phyloP scores from a whole-genome alignment of 2,888 invertebrate genomes.

The Eupithecia tripunctaria region DNA sequence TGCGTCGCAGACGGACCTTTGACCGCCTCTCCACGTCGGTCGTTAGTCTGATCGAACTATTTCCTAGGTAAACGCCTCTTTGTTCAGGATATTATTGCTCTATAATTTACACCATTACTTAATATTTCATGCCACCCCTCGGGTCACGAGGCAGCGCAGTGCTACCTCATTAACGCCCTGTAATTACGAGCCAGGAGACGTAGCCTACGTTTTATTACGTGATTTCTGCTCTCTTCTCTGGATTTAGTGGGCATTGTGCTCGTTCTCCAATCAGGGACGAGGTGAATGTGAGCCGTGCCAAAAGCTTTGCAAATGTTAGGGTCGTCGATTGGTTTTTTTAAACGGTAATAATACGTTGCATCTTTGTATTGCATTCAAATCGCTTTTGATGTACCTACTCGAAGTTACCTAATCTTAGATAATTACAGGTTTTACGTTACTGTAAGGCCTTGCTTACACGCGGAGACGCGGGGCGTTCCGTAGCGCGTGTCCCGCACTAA shows the following conservation, averaged over 20 bases:
- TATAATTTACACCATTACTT: not conserved
- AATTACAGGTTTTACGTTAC: too few species aligned
- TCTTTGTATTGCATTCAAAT: not conserved
- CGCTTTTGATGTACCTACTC: not conserved
- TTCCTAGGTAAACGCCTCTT: too few species aligned
- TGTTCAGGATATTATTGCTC: too few species aligned
- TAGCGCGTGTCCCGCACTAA: too few species aligned
- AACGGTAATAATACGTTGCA: not conserved
- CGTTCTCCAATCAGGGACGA: not conserved
- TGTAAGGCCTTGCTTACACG: too few species aligned
- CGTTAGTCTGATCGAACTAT: too few species aligned
- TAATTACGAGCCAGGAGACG: slow-evolving; percentile 12
- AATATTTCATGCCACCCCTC: slow-evolving; percentile 9
- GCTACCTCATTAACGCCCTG: slow-evolving; percentile 9
- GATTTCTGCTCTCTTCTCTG: not conserved
- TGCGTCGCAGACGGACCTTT: too few species aligned
- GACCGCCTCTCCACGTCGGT: too few species aligned
- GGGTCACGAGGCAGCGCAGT: slow-evolving; percentile 1
- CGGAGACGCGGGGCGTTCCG: too few species aligned
- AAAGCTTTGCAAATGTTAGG: not conserved
- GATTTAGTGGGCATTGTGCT: not conserved
- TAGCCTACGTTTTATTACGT: not conserved
- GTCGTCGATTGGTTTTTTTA: not conserved
- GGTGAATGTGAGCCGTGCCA: not conserved
- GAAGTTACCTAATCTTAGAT: not conserved